Percentiles rank a stretch among this genome's conserved stretches.
Conservation (phyloP, 2,888 invertebrate genomes). For the Tetragonula carbonaria region DNA sequence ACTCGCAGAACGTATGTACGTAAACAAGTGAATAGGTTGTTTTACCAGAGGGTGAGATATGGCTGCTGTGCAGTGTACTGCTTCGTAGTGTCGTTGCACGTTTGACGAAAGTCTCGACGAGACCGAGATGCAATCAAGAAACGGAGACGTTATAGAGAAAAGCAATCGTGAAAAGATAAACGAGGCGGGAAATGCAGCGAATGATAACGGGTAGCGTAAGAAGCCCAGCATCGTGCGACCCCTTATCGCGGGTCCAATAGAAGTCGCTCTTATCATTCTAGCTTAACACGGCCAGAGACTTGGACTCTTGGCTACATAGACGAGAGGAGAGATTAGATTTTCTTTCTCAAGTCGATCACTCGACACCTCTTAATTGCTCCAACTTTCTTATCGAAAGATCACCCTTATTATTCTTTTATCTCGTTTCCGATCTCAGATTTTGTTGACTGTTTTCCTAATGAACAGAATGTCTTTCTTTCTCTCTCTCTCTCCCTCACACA, state of each 20-base stretch:
- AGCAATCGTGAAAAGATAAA: conserved; percentile 45
- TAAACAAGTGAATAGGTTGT: conserved; percentile 28
- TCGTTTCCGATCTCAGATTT: too few species aligned
- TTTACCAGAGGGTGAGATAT: conserved; percentile 33
- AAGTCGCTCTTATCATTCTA: conserved; percentile 25
- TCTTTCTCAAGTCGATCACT: conserved; percentile 9
- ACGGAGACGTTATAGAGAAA: neutral
- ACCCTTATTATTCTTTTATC: neutral
- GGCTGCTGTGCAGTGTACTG: too few species aligned
- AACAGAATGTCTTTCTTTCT: neutral
- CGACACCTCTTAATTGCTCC: conserved; percentile 45
- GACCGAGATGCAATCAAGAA: neutral
- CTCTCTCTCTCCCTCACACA: neutral
- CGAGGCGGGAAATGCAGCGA: conserved; percentile 21
- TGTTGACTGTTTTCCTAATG: neutral
- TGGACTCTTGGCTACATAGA: neutral
- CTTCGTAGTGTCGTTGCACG: neutral
- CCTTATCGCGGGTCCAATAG: conserved; percentile 39
- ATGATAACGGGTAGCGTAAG: conserved; percentile 20
- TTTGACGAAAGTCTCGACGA: conserved; percentile 7
- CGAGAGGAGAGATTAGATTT: conserved; percentile 3
- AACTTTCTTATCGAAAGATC: neutral
- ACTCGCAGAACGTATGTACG: neutral
- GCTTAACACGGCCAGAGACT: conserved; percentile 2
- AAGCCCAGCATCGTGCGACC: neutral